These are phyloP conservation scores for Scaptomyza polygonia DNA, from an alignment of 2,888 invertebrate genomes.

Conservation along the genomic window DNA sequence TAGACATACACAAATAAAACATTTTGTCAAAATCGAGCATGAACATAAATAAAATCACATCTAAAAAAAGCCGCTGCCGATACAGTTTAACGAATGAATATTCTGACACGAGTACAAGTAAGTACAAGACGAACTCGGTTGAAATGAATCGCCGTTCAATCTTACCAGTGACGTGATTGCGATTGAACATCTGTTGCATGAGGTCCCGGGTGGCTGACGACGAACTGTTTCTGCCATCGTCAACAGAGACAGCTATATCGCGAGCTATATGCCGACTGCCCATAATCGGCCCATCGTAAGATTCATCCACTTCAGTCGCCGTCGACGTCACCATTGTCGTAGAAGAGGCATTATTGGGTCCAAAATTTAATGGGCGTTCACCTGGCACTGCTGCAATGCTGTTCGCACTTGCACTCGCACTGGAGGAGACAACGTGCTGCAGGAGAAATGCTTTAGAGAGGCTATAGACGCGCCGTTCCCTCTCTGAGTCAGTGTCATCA, in stretches of 20 bases:
- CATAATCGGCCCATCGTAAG: not conserved
- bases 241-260: slow-evolving; percentile 31
- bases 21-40: slow-evolving; percentile 2
- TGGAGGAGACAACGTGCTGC: slow-evolving; percentile 55
- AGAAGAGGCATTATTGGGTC: not conserved
- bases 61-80: not conserved
- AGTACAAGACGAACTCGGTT: slow-evolving; percentile 1
- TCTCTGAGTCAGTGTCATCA: slow-evolving; percentile 56
- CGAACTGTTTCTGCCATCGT: slow-evolving; percentile 21
- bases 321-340: not conserved
- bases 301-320: not conserved
- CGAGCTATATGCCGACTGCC: slow-evolving; percentile 22
- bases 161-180: slow-evolving; percentile 84
- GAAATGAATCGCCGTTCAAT: slow-evolving; percentile 53
- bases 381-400: not conserved
- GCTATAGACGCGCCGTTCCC: slow-evolving; percentile 59
- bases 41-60: slow-evolving; percentile 4
- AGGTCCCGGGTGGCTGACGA: slow-evolving; percentile 68
- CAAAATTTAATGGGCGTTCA: slow-evolving; percentile 9
- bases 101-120: not conserved
- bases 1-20: not conserved
- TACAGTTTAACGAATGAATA: not conserved
- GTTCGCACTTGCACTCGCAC: slow-evolving; percentile 6
- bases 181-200: slow-evolving; percentile 82
- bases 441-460: slow-evolving; percentile 66